Base-by-base conservation (phyloP, 1,140 invertebrate genomes). In the Caerostris darwini region DNA sequence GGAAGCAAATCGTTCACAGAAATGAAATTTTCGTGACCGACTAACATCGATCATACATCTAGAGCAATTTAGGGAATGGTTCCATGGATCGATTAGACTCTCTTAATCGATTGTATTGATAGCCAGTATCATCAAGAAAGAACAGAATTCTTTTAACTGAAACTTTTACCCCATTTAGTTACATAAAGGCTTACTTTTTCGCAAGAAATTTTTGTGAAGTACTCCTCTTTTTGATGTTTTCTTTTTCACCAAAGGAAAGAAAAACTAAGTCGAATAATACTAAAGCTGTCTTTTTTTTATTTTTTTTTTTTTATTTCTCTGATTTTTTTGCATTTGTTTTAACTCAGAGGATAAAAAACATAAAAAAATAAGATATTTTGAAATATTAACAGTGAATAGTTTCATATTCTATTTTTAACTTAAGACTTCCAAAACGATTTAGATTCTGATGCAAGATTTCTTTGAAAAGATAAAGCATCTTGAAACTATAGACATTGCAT, bases 1-100 rank as follows among this genome's bases (percentile, higher is more conserved):
- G 87, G 89, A 58, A 90, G 69, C 57, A 90, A 90, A 90, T 90
- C 89, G 69, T 90, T 90, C 71, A n/a, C 54, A 90, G 89, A 90
- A 90, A 90, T 90, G 89, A 90, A 90, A 90, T 81, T 90, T 81
- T 54, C 67, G 89, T 90, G 89, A 81, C 69, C 69, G 89, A 56
- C 59, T 69, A 17, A 90, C 89, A 90, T 90, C 71, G 89, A 90
- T 90, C 69, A 90, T 67, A 90, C 56, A 81, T 34, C 53, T 83
- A 81, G 89, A 59, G 89, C 69, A 90, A 90, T 90, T 90, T 81
- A 81, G 89, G 56, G 67, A 81, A 90, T 90, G 69, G 69, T 7
- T 90, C 8, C 19, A 10, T 10, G 56, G 54, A 90, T 90, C 89
- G 89, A 90, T 90, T 90, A 90, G 67, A 58, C 54, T 71, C 56